These are phyloP conservation scores for Halyomorpha halys DNA, from an alignment of 1,140 invertebrate species.

Conservation along the genomic window DNA sequence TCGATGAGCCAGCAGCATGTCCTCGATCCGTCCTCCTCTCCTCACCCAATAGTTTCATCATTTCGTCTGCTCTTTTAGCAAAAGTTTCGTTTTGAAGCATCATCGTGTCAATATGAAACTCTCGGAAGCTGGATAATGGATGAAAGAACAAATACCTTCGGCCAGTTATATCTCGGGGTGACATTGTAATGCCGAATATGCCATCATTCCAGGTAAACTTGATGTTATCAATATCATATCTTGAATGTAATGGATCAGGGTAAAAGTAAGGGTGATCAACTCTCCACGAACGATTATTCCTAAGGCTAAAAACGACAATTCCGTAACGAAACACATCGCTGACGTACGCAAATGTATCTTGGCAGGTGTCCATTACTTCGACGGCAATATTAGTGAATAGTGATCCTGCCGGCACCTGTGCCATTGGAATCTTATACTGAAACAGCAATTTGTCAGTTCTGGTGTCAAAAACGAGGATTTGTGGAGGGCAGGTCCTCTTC, in stretches of 20 bases:
- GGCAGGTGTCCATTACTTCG: constrained; percentile 53
- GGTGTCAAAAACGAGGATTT: constrained; percentile 63
- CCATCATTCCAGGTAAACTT: constrained; percentile 74
- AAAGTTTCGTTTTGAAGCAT: constrained; percentile 47
- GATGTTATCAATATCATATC: constrained; percentile 53
- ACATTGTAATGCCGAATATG: constrained; percentile 61
- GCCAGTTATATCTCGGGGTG: constrained; percentile 41
- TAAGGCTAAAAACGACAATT: constrained; percentile 54
- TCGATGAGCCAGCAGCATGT: constrained; percentile 58
- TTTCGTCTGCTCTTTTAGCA: constrained; percentile 35
- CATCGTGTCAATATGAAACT: constrained; percentile 58
- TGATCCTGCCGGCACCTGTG: constrained; percentile 48
- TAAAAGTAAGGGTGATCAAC: constrained; percentile 62
- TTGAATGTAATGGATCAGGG: constrained; percentile 61
- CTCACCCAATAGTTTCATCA: constrained; percentile 38
- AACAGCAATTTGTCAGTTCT: constrained; percentile 49
- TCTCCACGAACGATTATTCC: constrained; percentile 55
- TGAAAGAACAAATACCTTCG: constrained; percentile 62
- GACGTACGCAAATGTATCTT: constrained; percentile 54
- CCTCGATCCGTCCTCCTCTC: constrained; percentile 43
- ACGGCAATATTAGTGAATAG: constrained; percentile 62
- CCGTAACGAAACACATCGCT: constrained; percentile 68
- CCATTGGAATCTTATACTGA: constrained; percentile 48
- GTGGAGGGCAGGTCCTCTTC: constrained; percentile 56
- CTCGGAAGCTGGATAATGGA: constrained; percentile 63